Evolutionary conservation across 2,888 invertebrate genomes (phyloP).

Genomic region (Stictocephala bisonia): DNA sequence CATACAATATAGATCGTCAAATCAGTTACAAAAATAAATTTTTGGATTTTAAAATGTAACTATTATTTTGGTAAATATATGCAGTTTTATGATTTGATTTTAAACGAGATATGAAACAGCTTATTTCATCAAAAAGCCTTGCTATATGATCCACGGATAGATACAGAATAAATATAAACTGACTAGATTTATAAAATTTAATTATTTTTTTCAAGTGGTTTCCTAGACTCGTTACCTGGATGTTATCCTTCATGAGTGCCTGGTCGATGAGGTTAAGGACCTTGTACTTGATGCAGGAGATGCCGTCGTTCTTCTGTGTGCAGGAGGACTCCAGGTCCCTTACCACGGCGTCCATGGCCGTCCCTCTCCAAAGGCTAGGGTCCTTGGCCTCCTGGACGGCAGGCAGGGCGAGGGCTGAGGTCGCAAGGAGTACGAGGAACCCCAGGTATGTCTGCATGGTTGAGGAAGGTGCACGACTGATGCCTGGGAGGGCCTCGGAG

Average conservation of each 20-base stretch:
- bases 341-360: conserved; percentile 38
- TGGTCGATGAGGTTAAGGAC: conserved; percentile 83
- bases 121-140: no score
- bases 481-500: neutral
- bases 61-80: no score
- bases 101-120: no score
- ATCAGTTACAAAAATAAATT: no score
- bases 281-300: conserved; percentile 86
- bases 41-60: no score
- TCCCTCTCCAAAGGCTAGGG: neutral
- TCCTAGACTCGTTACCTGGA: no score
- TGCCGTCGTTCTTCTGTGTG: conserved; percentile 78
- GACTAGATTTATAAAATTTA: no score
- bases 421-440: conserved; percentile 32
- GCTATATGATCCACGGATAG: no score
- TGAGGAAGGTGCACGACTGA: neutral
- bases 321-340: conserved; percentile 70
- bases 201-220: no score
- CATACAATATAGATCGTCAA: no score
- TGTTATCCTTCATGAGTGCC: conserved; percentile 81
- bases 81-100: no score
- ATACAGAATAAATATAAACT: no score
- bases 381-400: neutral
- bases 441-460: conserved; percentile 2
- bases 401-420: conserved; percentile 54